Conservation (phyloP, 2,113 vertebrate genomes). For the Tichodroma muraria region DNA sequence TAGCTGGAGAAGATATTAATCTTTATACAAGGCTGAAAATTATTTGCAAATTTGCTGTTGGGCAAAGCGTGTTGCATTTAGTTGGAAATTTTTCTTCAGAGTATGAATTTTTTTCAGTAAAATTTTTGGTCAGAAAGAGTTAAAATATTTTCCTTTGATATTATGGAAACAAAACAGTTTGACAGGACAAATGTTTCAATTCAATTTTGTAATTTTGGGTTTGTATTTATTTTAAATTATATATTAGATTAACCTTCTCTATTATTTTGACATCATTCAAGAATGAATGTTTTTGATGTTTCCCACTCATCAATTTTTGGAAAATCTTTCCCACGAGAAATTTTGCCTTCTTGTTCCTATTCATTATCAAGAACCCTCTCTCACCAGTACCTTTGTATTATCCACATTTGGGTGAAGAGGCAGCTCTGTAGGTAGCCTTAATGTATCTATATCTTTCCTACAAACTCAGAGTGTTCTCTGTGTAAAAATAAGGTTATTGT, state of each 20-base stretch:
- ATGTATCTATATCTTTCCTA: not conserved
- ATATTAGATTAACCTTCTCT: not conserved
- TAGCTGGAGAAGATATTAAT: not conserved
- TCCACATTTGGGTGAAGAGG: not conserved
- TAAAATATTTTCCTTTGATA: constrained; percentile 14
- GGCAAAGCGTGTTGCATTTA: not conserved
- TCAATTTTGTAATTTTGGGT: not conserved
- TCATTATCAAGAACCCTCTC: not conserved
- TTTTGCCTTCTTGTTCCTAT: not conserved
- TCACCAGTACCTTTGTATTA: not conserved
- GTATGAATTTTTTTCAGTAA: not conserved
- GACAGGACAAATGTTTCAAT: not conserved
- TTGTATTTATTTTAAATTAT: constrained; percentile 32
- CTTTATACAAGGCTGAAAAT: not conserved
- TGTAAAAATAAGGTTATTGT: not conserved
- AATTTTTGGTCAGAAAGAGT: not conserved
- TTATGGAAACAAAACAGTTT: not conserved
- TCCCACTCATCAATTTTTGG: not conserved
- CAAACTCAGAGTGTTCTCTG: rapidly evolving
- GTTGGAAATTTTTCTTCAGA: not conserved
- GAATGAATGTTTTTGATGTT: not conserved
- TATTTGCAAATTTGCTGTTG: not conserved
- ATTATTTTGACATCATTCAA: not conserved
- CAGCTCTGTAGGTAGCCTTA: not conserved
- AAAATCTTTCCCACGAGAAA: not conserved